phyloP scores from a whole-genome alignment of 2,113 vertebrate species.

The Oreotrochilus melanogaster region DNA sequence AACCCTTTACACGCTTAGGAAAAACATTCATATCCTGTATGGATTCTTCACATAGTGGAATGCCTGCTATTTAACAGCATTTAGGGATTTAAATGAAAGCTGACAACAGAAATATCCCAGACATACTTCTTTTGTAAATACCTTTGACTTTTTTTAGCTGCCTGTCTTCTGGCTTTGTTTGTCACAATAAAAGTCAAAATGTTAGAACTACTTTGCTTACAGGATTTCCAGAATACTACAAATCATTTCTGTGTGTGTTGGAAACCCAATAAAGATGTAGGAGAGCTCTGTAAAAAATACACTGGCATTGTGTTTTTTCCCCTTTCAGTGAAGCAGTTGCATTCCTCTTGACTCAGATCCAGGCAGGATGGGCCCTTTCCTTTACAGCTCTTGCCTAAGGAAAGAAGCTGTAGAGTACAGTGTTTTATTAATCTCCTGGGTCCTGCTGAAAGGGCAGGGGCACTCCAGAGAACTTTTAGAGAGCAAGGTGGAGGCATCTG shows the following conservation, averaged over 20 bases:
- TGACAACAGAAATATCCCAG: constrained; percentile 53
- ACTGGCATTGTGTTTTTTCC: neutral
- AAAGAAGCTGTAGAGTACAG: neutral
- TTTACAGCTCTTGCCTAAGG: neutral
- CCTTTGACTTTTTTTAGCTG: constrained; percentile 44
- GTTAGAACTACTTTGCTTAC: neutral
- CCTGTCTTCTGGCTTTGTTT: neutral
- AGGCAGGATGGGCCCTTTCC: neutral
- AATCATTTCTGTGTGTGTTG: neutral
- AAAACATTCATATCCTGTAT: constrained; percentile 21
- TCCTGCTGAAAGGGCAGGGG: neutral
- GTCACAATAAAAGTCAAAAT: neutral
- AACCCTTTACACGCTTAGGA: constrained; percentile 34
- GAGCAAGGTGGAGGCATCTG: neutral
- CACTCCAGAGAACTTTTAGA: neutral
- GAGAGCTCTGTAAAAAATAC: neutral
- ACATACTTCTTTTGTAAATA: constrained; percentile 4
- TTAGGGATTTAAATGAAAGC: constrained; percentile 51
- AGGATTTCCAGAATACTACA: neutral
- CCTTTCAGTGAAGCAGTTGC: neutral
- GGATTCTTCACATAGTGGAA: constrained; percentile 13
- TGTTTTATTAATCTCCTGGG: neutral
- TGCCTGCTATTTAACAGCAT: constrained; percentile 2
- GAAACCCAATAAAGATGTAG: neutral
- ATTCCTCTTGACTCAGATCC: neutral